Evolutionary conservation across 2,113 vertebrate species (phyloP).

Genomic region (Rana temporaria): DNA sequence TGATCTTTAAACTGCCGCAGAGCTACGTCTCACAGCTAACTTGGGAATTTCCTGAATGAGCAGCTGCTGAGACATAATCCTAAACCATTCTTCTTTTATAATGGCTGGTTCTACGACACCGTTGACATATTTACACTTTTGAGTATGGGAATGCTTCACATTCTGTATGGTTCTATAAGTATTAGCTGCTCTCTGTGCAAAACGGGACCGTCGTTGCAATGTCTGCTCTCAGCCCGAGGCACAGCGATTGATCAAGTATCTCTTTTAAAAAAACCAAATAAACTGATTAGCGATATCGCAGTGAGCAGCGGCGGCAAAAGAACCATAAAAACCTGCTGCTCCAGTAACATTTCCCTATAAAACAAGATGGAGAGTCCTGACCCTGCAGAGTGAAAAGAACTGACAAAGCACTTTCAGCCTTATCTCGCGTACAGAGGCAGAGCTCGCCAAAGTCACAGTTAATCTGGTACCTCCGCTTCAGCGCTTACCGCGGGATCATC

Average conservation of each 20-base stretch:
- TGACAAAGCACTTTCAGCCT: constrained; percentile 9
- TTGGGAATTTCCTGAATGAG: too few relatives aligned
- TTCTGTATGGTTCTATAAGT: too few relatives aligned
- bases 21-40: too few relatives aligned
- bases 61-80: too few relatives aligned
- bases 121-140: too few relatives aligned
- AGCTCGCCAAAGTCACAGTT: constrained; percentile 14
- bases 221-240: constrained; percentile 25
- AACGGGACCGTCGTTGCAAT: background rate
- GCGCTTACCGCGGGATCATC: constrained; percentile 1
- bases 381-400: constrained; percentile 2
- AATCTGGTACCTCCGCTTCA: constrained; percentile 41
- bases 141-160: too few relatives aligned
- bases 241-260: constrained; percentile 34
- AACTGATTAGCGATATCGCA: constrained; percentile 38
- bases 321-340: constrained; percentile 15
- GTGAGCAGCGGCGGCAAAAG: constrained; percentile 13
- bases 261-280: constrained; percentile 20
- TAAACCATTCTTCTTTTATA: too few relatives aligned
- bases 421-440: constrained; percentile 13
- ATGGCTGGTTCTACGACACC: too few relatives aligned
- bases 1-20: too few relatives aligned
- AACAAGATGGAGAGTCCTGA: background rate
- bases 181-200: too few relatives aligned
- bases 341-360: background rate